Evolutionary conservation across 2,797 vertebrate species (phyloP), one percentile per base, ranked within the genome.

Genomic region (Galago senegalensis): DNA sequence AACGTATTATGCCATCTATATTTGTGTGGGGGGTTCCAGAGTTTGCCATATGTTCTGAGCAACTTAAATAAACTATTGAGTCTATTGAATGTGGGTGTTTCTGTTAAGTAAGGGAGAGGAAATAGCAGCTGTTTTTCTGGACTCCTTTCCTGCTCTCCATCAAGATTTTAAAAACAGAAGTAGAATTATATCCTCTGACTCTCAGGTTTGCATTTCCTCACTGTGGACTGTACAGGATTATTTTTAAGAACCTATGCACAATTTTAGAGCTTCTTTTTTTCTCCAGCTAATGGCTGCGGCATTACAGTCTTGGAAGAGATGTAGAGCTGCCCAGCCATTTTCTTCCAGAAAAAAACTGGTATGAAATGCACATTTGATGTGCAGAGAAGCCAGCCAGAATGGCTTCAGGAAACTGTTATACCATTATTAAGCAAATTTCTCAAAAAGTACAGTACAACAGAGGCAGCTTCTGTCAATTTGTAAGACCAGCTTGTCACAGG

Each of bases 111-210:
- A 73, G 67, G 60, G 87, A 95, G 94, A 92, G 94, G 91, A 98
- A 97, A 84, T 90, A 87, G 89, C 97, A 98, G 96, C 97, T 98
- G 98, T 97, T 98, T 98, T 96, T 97, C 95, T 97, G 84, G 69
- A 96, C 53, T 83, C 87, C 93, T 73, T 46, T 46, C 91, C 92
- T 97, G 95, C 97, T 98, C 98, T 97, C 95, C 97, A 98, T 96
- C 96, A 97, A 97, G 91, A 95, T 84, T 97, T 98, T 96, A 94
- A 63, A 96, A 98, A 94, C 87, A 98, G 94, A 97, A 97, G 97
- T 95, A 96, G 93, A 94, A 37, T 81, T 98, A 94, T 95, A 96
- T 95, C 97, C 79, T 94, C 91, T 96, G 92, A 96, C 46, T 95
- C 96, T 98, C 92, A 98, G 91, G 82, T 96, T 95, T 69, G 84